Conservation (phyloP, 2,797 vertebrate species). For the Anisognathus igniventris region DNA sequence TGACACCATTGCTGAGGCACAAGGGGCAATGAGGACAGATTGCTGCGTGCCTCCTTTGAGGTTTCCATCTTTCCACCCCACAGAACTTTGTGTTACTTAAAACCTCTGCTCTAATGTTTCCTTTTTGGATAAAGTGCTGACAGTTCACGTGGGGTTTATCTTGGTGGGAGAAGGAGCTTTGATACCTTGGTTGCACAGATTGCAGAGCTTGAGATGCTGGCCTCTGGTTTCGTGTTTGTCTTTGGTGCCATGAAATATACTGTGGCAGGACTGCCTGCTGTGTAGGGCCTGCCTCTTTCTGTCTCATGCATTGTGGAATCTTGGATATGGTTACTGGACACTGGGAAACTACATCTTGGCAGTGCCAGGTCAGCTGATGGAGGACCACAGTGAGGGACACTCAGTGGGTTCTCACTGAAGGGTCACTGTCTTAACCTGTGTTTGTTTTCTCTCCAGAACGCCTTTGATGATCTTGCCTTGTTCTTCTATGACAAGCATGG, state of each 20-base stretch:
- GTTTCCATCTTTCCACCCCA: background rate
- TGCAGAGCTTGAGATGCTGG: background rate
- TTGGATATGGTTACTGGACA: background rate
- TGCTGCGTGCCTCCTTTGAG: background rate
- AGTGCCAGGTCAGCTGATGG: background rate
- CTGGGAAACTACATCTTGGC: background rate
- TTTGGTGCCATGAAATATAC: background rate
- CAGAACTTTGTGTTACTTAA: background rate
- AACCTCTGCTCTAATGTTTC: background rate
- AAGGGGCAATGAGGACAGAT: background rate
- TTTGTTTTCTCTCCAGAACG: constrained; percentile 74
- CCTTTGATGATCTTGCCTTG: constrained; percentile 87
- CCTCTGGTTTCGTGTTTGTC: background rate
- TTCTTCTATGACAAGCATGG: constrained; percentile 93
- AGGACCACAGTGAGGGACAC: background rate
- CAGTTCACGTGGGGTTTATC: fast-evolving
- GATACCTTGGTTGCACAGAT: background rate
- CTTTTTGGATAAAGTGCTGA: background rate
- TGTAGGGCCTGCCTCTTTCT: background rate
- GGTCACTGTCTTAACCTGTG: background rate
- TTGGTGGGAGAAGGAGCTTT: background rate
- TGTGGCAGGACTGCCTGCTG: background rate
- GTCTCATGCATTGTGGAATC: background rate
- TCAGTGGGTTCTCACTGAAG: background rate
- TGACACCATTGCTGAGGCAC: background rate